A percentile compares a stretch with the other conserved stretches of the same genome.
phyloP scores from a whole-genome alignment of 2,797 vertebrate species.

The Hypotaenidia okinawae region DNA sequence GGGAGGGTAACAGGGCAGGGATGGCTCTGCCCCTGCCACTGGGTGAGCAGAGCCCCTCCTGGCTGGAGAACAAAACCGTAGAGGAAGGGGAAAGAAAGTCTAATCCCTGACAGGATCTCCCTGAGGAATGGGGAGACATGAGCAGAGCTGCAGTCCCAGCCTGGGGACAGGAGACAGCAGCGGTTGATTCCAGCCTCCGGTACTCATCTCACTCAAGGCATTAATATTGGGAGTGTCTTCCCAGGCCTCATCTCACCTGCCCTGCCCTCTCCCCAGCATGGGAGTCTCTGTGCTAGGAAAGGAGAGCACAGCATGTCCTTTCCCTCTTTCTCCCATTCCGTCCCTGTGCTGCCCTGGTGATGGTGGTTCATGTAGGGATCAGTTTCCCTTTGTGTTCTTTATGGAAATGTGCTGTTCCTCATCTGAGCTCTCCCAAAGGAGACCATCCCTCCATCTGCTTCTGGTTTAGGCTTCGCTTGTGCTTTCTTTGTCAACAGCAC shows the following conservation, averaged over 20 bases:
- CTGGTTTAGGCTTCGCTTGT: neutral
- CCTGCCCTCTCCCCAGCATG: neutral
- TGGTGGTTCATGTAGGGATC: accelerated
- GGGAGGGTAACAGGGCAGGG: neutral
- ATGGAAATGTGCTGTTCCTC: neutral
- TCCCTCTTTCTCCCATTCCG: neutral
- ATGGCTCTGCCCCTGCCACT: neutral
- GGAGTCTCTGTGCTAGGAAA: neutral
- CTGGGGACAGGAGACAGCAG: neutral
- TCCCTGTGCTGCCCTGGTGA: neutral
- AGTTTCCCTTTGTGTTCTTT: neutral
- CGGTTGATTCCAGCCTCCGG: accelerated
- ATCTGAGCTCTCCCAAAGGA: neutral
- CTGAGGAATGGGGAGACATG: neutral
- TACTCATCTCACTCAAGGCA: neutral
- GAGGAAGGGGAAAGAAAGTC: neutral
- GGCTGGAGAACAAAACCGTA: neutral
- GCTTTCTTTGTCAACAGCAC: neutral
- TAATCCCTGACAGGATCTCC: neutral
- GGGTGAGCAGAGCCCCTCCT: neutral
- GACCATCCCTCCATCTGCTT: neutral
- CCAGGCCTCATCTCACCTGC: neutral
- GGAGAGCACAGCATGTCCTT: neutral
- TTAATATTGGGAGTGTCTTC: neutral
- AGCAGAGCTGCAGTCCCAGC: neutral